These are phyloP conservation scores for Diadegma fenestrale DNA, from an alignment of 2,888 invertebrate genomes.

Conservation along the genomic window DNA sequence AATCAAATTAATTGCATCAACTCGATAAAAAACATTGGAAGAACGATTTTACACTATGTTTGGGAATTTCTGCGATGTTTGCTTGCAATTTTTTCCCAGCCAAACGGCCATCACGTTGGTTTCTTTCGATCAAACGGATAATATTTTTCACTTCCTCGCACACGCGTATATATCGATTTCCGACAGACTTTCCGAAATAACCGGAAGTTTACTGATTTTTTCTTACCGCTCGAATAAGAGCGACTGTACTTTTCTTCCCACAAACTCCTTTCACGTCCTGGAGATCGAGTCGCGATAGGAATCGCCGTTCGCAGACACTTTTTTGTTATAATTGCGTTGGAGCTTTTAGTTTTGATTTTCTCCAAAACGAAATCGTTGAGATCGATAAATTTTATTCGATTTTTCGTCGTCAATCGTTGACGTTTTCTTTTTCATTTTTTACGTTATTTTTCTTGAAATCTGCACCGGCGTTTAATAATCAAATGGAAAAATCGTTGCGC, in stretches of 20 bases:
- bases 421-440: too few relatives aligned
- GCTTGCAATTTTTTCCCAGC: background rate
- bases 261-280: conserved; percentile 22
- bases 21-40: background rate
- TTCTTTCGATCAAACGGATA: conserved; percentile 51
- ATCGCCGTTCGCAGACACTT: background rate
- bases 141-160: conserved; percentile 59
- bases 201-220: conserved; percentile 45
- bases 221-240: background rate
- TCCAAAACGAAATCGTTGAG: background rate
- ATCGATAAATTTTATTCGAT: background rate
- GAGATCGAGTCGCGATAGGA: conserved; percentile 40
- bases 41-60: too few relatives aligned
- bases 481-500: too few relatives aligned
- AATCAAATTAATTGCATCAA: background rate
- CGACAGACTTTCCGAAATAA: conserved; percentile 2
- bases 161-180: conserved; percentile 37
- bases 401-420: too few relatives aligned
- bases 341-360: background rate
- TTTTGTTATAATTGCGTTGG: too few relatives aligned
- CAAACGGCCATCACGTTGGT: background rate
- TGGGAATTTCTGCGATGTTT: background rate
- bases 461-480: too few relatives aligned
- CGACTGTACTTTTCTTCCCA: conserved; percentile 35
- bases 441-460: background rate